A percentile compares a stretch with the other conserved stretches of the same genome.
Conservation (phyloP, 2,797 vertebrate species). For the Lutjanus campechanus region DNA sequence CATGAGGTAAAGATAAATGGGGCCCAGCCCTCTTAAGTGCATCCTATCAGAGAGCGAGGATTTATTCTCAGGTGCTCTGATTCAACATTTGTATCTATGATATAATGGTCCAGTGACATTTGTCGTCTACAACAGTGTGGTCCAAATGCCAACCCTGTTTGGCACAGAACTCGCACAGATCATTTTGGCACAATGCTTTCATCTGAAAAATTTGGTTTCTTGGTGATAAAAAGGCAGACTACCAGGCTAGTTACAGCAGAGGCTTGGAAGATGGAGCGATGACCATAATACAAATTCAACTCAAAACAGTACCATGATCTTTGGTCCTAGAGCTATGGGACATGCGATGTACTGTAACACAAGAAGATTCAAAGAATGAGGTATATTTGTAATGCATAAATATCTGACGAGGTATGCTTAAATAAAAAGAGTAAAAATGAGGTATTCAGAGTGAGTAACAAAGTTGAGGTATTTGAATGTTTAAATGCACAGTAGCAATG, state of each 20-base stretch:
- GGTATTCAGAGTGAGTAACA: slow-evolving; percentile 73
- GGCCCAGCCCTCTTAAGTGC: slow-evolving; percentile 81
- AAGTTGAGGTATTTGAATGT: slow-evolving; percentile 74
- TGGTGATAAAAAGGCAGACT: slow-evolving; percentile 70
- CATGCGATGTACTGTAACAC: slow-evolving; percentile 62
- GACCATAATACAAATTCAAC: slow-evolving; percentile 43
- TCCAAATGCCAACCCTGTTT: slow-evolving; percentile 76
- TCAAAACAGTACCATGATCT: slow-evolving; percentile 75
- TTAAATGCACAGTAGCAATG: slow-evolving; percentile 71
- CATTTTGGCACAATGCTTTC: slow-evolving; percentile 81
- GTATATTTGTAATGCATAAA: slow-evolving; percentile 72
- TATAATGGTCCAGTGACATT: slow-evolving; percentile 74
- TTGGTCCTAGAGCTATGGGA: slow-evolving; percentile 79
- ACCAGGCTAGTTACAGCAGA: slow-evolving; percentile 68
- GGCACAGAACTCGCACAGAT: slow-evolving; percentile 79
- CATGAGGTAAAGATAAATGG: slow-evolving; percentile 72
- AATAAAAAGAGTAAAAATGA: slow-evolving; percentile 70
- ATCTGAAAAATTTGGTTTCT: slow-evolving; percentile 76
- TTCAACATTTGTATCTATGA: slow-evolving; percentile 66
- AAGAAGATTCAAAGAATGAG: slow-evolving; percentile 61
- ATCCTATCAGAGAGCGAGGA: slow-evolving; percentile 70
- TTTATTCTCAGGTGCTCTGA: slow-evolving; percentile 59
- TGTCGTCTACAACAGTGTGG: slow-evolving; percentile 57
- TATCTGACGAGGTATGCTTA: slow-evolving; percentile 66
- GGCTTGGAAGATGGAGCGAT: slow-evolving; percentile 37